Evolutionary conservation across 2,113 vertebrate species (phyloP), one percentile per base, ranked within the genome.

Genomic region (Siphamia tubifer): DNA sequence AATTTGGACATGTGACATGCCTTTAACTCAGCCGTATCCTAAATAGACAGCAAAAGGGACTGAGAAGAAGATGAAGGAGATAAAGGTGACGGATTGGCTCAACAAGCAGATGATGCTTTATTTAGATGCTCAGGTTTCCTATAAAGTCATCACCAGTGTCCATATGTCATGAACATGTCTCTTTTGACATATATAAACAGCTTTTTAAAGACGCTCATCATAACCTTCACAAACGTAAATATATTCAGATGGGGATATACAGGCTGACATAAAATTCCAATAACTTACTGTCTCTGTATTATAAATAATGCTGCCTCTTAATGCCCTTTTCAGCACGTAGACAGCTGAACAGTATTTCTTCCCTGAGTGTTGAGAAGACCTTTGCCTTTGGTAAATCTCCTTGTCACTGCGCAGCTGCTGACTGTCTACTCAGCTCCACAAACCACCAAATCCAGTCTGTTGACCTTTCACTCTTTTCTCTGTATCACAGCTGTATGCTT

Each of bases 1-100:
- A 70, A 49, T 52, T 36, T 90, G 92, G 90, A 94, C 93, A 92
- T 92, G 92, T 90, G 94, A 90, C 86, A 87, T 94, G 91, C 15
- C 91, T 84, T 76, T 91, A 92, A 92, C 91, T 27, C n/a, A n/a
- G n/a, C n/a, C 38, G 17, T 27, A 11, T 53, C 49, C 49, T 43
- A 24, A 23, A 23, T 9, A 43, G 6, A 15, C 16, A 52, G 28
- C 28, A 30, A 9, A 1, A 30, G 28, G 10, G 28, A 30, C 6
- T 1, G 6, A 6, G 17, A 11, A 32, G n/a, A 19, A 68, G 36
- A 48, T 15, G 21, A 36, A 28, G 10, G 28, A 74, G 12, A 40
- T 8, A 45, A 24, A 19, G 25, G 12, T 8, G 47, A 56, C 8
- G 12, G 42, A 34, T 25, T 15, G 9, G 4, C 8, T 49, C 39